Evolutionary conservation across 2,113 vertebrate species (phyloP), one percentile per base, ranked within the genome.

Genomic region (Halichoeres trimaculatus): DNA sequence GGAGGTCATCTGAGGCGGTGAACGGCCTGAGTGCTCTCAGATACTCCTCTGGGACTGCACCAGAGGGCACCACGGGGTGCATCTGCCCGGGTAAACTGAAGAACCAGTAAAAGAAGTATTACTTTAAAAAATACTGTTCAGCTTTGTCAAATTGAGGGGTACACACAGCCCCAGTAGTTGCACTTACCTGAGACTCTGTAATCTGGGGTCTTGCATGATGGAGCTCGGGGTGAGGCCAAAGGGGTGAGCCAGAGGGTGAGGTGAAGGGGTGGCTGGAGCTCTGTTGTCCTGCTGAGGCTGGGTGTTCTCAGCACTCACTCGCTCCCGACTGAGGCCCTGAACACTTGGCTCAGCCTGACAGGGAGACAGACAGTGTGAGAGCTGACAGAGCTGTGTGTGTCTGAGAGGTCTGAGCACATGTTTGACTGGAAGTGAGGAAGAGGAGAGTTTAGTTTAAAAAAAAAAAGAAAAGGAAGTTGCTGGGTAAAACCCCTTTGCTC

Each of bases 11-110:
- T 0, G 96, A 90, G 0, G 96, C 94, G 83, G 95, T 92, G 62
- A 98, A 99, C 54, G 96, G 96, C 76, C 96, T 94, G 80, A 98
- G 97, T 38, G 95, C 96, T 52, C 97, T 92, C 76, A 98, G 89
- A 85, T 97, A 98, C 72, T 98, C 97, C 83, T 98, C 97, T 0
- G 96, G 94, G 78, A 97, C 90, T 0, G 93, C 90, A 17, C 95
- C 96, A 1, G 96, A 94, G n/a, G 95, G 95, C 24, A 96, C 95
- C 84, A 95, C 94, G 0, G 97, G 95, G 85, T 96, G 96, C 38
- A 98, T 95, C 0, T 96, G 97, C n/a, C 96, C 93, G 4, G 97
- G 96, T 36, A 96, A 90, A 89, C 96, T 97, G 85, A 52, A 47
- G 58, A 84, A 30, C 56, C 3, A 48, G 16, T 6, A 24, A 34